Base-by-base conservation (phyloP, 2,888 invertebrate species). In the Theretra japonica region DNA sequence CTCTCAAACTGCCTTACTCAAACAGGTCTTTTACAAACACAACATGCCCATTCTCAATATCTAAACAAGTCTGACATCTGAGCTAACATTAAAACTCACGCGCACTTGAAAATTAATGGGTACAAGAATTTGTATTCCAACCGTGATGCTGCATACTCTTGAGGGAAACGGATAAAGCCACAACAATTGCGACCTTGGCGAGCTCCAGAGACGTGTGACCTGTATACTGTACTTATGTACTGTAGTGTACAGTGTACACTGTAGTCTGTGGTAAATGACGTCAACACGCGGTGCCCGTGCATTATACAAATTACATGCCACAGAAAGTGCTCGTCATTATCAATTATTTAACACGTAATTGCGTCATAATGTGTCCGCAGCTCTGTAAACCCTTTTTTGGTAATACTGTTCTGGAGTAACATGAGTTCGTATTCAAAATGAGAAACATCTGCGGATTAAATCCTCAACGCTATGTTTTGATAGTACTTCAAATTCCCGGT, bases 131-230 rank as follows among this genome's bases (percentile, higher is more conserved):
- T 4, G 15, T 65, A 65, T 65, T 65, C 65, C 4, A 48, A 48
- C 2, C 65, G 41, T 65, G 65, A 1, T 23, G 41, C 15, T 65
- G 65, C 17, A n/a, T 65, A 65, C 65, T 65, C 65, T 65, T 48
- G 65, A 65, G 65, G 65, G 65, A 48, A 65, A 65, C 48, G 41
- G 25, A 48, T 65, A 48, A 65, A 65, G 65, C 48, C 65, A 65
- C 65, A 65, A 65, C 65, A 65, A 48, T 65, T 41, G 23, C 41
- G 48, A 65, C 65, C 65, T 65, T 65, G 65, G 65, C 48, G 65
- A 48, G 65, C 48, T 65, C 65, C 65, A 48, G 41, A 62, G 62
- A 48, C 65, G 23, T 65, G 65, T 65, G 48, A 48, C 65, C 65
- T 65, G 48, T 21, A 41, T 41, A 11, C 15, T 41, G 11, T 41